Conservation (phyloP, 2,888 invertebrate species). For the Druceiella hillmani region DNA sequence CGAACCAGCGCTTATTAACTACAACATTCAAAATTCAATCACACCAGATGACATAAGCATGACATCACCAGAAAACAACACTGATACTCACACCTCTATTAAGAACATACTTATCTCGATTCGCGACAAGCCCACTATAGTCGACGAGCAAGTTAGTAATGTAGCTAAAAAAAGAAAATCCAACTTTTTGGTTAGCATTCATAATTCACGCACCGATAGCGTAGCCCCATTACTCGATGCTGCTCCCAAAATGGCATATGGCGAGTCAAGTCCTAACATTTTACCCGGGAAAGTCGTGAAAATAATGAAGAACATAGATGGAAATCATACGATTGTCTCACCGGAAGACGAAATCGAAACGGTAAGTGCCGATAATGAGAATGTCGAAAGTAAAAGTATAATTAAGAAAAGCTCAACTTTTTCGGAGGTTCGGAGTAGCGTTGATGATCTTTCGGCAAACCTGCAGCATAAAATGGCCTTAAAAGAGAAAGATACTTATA, state of each 20-base stretch:
- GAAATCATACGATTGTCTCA: slow-evolving; percentile 37
- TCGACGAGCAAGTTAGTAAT: slow-evolving; percentile 38
- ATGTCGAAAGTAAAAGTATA: slow-evolving; percentile 30
- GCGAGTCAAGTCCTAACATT: slow-evolving; percentile 15
- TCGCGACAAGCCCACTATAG: slow-evolving; percentile 36
- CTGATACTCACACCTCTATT: slow-evolving; percentile 32
- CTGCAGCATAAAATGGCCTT: slow-evolving; percentile 43
- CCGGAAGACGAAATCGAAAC: slow-evolving; percentile 30
- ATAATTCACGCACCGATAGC: slow-evolving; percentile 34
- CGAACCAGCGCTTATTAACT: slow-evolving; percentile 25
- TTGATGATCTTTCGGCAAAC: slow-evolving; percentile 48
- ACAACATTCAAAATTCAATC: slow-evolving; percentile 31
- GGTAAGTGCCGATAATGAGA: slow-evolving; percentile 39
- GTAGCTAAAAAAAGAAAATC: slow-evolving; percentile 35
- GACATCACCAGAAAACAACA: slow-evolving; percentile 37
- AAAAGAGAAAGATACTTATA: slow-evolving; percentile 36
- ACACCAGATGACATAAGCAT: slow-evolving; percentile 49
- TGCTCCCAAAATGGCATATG: slow-evolving; percentile 43
- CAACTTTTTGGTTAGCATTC: slow-evolving; percentile 38
- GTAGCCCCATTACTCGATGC: slow-evolving; percentile 35
- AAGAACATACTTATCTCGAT: slow-evolving; percentile 45
- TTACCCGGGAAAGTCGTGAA: slow-evolving; percentile 76
- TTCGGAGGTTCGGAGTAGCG: slow-evolving; percentile 34
- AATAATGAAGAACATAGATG: slow-evolving; percentile 52
- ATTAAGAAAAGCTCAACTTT: slow-evolving; percentile 35